Conservation (phyloP, 2,797 vertebrate genomes). For the Gymnothorax reevesii region DNA sequence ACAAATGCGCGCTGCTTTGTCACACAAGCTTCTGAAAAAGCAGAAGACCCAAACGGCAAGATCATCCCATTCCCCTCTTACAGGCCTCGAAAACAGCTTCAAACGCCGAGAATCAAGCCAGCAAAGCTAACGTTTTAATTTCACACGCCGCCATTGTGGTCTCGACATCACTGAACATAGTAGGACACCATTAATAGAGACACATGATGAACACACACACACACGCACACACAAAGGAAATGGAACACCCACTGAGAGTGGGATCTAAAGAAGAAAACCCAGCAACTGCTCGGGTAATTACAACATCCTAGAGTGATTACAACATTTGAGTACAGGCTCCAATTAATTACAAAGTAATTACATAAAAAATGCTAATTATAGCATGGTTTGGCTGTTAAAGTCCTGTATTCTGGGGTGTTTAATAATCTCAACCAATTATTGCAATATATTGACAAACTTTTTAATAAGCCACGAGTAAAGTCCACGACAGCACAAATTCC, state of each 20-base stretch:
- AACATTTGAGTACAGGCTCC: background rate
- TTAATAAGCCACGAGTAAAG: background rate
- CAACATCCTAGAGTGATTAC: background rate
- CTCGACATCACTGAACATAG: background rate
- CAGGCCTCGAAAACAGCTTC: background rate
- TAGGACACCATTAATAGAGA: background rate
- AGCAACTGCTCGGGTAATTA: background rate
- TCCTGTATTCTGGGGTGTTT: background rate
- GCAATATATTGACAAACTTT: background rate
- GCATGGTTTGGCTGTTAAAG: background rate
- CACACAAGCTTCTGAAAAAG: background rate
- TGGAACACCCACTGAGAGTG: background rate
- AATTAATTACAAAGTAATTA: constrained; percentile 9
- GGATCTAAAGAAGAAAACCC: background rate
- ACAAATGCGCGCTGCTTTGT: background rate
- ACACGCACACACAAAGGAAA: background rate
- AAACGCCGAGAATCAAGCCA: no score
- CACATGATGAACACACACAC: background rate
- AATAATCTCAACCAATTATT: background rate
- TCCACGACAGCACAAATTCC: background rate
- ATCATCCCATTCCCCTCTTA: background rate
- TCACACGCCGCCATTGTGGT: background rate
- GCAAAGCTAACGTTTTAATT: background rate
- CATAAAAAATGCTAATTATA: background rate
- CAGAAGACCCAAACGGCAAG: no score